Conservation (phyloP, 2,797 vertebrate species). For the Argya squamiceps region DNA sequence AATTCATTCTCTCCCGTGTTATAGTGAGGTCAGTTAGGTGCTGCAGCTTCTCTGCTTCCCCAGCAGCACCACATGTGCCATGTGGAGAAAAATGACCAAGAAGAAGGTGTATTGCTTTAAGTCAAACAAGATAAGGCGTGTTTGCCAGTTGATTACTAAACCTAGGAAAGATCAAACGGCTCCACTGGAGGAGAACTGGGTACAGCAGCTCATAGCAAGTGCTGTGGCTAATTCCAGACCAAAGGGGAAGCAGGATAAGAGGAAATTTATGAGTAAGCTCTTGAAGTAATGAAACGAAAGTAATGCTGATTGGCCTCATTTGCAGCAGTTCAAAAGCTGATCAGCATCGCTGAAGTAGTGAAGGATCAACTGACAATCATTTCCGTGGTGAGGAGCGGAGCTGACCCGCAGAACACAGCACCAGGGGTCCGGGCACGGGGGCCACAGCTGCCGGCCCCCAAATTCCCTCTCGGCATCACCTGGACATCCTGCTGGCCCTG, state of each 20-base stretch:
- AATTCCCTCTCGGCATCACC: neutral
- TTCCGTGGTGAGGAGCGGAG: neutral
- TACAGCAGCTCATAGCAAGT: neutral
- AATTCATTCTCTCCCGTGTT: neutral
- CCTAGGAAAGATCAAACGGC: slow-evolving; percentile 39
- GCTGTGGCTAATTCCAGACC: slow-evolving; percentile 62
- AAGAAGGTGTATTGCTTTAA: slow-evolving; percentile 6
- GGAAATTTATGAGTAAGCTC: slow-evolving; percentile 69
- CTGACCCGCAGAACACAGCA: neutral
- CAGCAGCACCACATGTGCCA: neutral
- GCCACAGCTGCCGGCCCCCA: neutral
- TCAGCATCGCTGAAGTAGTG: slow-evolving; percentile 46
- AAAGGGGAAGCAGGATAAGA: slow-evolving; percentile 63
- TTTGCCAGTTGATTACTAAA: slow-evolving; percentile 54
- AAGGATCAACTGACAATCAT: slow-evolving; percentile 29
- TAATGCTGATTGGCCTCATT: slow-evolving; percentile 73
- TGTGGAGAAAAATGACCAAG: neutral
- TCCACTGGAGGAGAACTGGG: slow-evolving; percentile 40
- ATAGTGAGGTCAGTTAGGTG: neutral
- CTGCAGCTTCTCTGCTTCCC: neutral
- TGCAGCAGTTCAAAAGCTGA: slow-evolving; percentile 69
- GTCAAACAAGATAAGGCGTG: neutral
- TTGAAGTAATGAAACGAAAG: slow-evolving; percentile 75
- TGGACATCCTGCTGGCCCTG: fast-evolving
- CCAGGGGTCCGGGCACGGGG: fast-evolving